Evolutionary conservation across 2,888 invertebrate species (phyloP), one percentile per base, ranked within the genome.

Genomic region (Thymelicus acteon): DNA sequence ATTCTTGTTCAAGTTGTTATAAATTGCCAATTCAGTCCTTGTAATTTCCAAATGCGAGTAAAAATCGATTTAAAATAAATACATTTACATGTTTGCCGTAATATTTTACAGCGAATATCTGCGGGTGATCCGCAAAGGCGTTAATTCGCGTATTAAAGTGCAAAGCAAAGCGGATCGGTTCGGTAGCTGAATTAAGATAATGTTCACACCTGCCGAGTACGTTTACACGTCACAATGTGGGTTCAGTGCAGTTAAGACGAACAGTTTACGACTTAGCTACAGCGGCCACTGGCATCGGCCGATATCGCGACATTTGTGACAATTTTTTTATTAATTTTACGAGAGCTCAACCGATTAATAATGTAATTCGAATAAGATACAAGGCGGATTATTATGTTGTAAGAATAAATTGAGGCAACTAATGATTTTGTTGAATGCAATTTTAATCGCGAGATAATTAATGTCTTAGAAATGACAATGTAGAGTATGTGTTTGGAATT

Each of bases 141-240:
- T 73, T 73, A 72, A 76, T 75, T 72, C 73, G 72, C 71, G 74
- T 73, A 72, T 76, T 86, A 84, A 87, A 87, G 84, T 83, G 81
- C 75, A 80, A 82, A 81, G 82, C 85, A 72, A 74, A 84, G 83
- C 84, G 83, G 85, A 85, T 87, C 85, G 83, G 81, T 82, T 86
- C 88, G 85, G 90, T 89, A 88, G 91, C 87, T 88, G 89, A 89
- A 92, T 92, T 91, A 91, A 93, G 93, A 92, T 93, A 92, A 93
- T 91, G 87, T 91, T 93, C 89, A 89, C 93, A 93, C 93, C 92
- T 93, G 91, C 86, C 81, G 84, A 78, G 78, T 84, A 82, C 81
- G 85, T 86, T 86, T 86, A 87, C 88, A 89, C 88, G 92, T 92
- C 91, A 87, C 89, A 86, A 84, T 85, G 85, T 83, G 82, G 83